A percentile compares a stretch with the other conserved stretches of the same genome.
Conservation (phyloP, 2,888 invertebrate genomes). For the Leucania comma region DNA sequence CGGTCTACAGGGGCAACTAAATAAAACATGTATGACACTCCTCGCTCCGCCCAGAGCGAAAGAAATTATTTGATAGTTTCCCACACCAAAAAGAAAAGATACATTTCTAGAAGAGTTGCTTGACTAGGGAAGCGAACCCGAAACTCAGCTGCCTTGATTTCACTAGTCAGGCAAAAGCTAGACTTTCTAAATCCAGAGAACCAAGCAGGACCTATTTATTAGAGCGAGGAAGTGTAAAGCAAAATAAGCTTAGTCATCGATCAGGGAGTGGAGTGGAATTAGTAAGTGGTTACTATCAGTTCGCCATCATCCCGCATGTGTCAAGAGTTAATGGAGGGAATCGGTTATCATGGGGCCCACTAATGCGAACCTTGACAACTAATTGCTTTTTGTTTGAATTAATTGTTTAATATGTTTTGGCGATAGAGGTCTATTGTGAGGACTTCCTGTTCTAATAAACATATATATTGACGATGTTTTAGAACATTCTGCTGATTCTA, state of each 20-base stretch:
- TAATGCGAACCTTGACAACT: slow-evolving; percentile 28
- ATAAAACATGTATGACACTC: too few species aligned
- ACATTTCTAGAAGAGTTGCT: neutral
- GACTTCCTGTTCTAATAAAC: neutral
- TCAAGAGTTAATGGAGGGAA: slow-evolving; percentile 49
- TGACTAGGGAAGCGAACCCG: neutral
- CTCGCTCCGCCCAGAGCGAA: neutral
- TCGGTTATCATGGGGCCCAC: slow-evolving; percentile 26
- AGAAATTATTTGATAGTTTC: too few species aligned
- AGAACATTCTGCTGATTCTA: neutral
- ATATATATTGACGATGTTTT: neutral
- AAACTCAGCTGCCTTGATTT: neutral
- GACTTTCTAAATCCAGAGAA: neutral
- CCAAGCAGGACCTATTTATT: neutral
- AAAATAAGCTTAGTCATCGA: neutral
- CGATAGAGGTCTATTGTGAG: slow-evolving; percentile 10
- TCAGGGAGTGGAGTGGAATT: slow-evolving; percentile 22
- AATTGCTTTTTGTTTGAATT: slow-evolving; percentile 40
- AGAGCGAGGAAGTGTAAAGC: neutral
- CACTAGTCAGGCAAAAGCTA: neutral
- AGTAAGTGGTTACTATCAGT: slow-evolving; percentile 31
- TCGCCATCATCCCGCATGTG: slow-evolving; percentile 35
- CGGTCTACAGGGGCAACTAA: too few species aligned
- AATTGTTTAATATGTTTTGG: slow-evolving; percentile 29
- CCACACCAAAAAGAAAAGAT: too few species aligned